These are phyloP conservation scores for Tenthredo amoena DNA, from an alignment of 2,888 invertebrate species.

Conservation along the genomic window DNA sequence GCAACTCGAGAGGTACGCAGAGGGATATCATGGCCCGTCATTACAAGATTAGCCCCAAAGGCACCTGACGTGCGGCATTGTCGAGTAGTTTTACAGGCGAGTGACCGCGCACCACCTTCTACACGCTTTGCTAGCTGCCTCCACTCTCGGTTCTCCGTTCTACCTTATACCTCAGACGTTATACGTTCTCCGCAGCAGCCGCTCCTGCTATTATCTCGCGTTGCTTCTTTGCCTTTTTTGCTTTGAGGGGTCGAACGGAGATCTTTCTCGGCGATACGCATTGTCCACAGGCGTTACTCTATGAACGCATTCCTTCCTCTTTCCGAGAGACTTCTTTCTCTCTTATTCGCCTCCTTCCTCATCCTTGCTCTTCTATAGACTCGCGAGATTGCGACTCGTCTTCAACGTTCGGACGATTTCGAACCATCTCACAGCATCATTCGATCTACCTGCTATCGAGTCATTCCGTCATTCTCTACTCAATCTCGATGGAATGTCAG, in stretches of 20 bases:
- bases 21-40: constrained; percentile 46
- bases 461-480: background rate
- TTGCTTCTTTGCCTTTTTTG: constrained; percentile 49
- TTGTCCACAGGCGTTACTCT: constrained; percentile 64
- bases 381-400: constrained; percentile 21
- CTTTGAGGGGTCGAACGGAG: constrained; percentile 56
- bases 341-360: constrained; percentile 56
- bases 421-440: background rate
- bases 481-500: background rate
- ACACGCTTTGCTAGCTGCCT: constrained; percentile 28
- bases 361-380: background rate
- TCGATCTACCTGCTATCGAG: background rate
- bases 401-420: background rate
- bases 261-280: constrained; percentile 64
- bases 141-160: background rate
- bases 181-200: constrained; percentile 10
- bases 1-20: background rate
- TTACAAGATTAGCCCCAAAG: constrained; percentile 55
- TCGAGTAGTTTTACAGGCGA: constrained; percentile 66
- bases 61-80: constrained; percentile 64
- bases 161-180: background rate
- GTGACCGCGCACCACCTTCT: constrained; percentile 49
- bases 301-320: constrained; percentile 60
- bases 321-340: constrained; percentile 54
- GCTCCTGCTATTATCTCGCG: constrained; percentile 48